Base-by-base conservation (phyloP, 2,113 vertebrate genomes). In the Pteruthius melanotis region DNA sequence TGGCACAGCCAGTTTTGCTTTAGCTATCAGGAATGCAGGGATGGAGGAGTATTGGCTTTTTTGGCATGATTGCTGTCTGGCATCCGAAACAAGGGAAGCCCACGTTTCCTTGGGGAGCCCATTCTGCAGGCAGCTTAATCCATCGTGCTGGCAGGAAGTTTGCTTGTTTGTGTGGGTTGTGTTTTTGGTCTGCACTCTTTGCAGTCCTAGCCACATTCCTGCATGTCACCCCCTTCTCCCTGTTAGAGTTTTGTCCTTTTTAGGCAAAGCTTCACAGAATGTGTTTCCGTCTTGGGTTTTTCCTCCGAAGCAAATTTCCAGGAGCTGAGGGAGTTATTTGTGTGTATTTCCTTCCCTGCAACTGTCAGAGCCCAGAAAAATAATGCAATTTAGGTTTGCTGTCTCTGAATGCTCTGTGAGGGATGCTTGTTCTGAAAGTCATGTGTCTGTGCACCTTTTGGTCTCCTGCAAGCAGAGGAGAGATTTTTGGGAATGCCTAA, bases 91-190 rank as follows among this genome's bases (percentile, higher is more conserved):
- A 66, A 77, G 3, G 14, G 78, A 77, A 87, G 22, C 31, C n/a
- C 26, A 4, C 1, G 3, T 87, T 76, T 90, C 84, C 92, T 85
- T 30, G n/a, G 90, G 93, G 87, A 94, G 59, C 31, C 85, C 30
- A 0, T 92, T 94, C 66, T 81, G 47, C 79, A 52, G 54, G 82
- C 93, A 80, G 82, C 59, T 72, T 24, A 22, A 54, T 93, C 78
- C 63, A 56, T 91, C 1, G 9, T 85, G 85, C 88, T 94, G 64
- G 81, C 92, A 87, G 94, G 93, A 93, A 75, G 49, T 47, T 90
- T 88, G 75, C 82, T 94, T 86, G 54, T 93, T 90, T 88, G 30
- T 70, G 63, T 87, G 77, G 60, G 24, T 7, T 49, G 28, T 75
- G n/a, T 4, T 68, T 87, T 82, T 69, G 9, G 22, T 88, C 63